Conservation (phyloP, 2,113 vertebrate genomes). For the Lophotis ruficrista region DNA sequence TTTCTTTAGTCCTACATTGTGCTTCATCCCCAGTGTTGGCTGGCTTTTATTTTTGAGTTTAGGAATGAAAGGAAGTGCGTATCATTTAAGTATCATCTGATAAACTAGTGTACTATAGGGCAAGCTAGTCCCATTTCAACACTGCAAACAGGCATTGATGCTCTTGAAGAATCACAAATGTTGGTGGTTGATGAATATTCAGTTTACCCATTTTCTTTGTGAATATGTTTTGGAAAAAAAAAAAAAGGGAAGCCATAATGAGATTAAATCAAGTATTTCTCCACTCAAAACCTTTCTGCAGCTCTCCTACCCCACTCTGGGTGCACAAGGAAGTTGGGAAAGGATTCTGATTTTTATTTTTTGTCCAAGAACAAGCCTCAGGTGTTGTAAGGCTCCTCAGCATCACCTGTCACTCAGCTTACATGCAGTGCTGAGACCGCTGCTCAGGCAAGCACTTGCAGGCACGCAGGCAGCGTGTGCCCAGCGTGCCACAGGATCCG, state of each 20-base stretch:
- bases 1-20: background rate
- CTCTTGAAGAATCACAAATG: background rate
- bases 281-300: background rate
- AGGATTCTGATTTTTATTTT: background rate
- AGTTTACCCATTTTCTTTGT: background rate
- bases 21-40: background rate
- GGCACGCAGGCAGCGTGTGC: background rate
- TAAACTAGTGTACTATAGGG: background rate
- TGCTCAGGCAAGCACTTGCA: background rate
- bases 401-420: background rate
- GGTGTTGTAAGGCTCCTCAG: background rate
- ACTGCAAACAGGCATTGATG: background rate
- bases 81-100: background rate
- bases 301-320: background rate
- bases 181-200: background rate
- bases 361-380: background rate
- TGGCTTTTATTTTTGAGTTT: background rate
- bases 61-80: background rate
- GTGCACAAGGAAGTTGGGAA: background rate
- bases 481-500: fast-evolving
- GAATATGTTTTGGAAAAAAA: background rate
- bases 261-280: background rate
- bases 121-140: background rate
- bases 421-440: background rate
- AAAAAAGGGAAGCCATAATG: background rate